These are phyloP conservation scores for Netelia inedita DNA, from an alignment of 2,888 invertebrate genomes.

Conservation along the genomic window DNA sequence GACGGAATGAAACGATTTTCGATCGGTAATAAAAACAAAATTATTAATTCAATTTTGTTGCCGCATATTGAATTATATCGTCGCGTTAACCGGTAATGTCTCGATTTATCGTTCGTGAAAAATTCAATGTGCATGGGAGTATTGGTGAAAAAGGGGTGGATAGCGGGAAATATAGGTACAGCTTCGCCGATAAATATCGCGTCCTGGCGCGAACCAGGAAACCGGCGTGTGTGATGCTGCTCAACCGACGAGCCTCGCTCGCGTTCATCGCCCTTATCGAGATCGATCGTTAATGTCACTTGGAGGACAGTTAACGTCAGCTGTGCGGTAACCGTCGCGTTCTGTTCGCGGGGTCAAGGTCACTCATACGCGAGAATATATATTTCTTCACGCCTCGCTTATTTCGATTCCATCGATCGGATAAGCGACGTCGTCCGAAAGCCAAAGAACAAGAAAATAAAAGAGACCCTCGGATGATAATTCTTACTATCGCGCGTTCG, in stretches of 20 bases:
- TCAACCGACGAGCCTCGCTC: neutral
- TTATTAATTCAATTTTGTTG: neutral
- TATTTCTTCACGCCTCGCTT: conserved; percentile 50
- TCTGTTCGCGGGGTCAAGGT: conserved; percentile 73
- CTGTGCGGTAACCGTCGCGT: conserved; percentile 61
- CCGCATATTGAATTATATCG: neutral
- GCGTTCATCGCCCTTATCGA: conserved; percentile 74
- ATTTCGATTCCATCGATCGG: conserved; percentile 45
- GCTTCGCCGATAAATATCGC: conserved; percentile 22
- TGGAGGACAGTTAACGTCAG: conserved; percentile 73
- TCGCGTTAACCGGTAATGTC: neutral
- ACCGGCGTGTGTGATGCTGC: conserved; percentile 13
- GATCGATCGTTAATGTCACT: conserved; percentile 77
- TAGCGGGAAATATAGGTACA: neutral
- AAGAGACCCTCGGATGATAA: neutral
- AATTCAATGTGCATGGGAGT: neutral
- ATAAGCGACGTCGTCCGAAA: conserved; percentile 32
- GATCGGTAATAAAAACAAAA: neutral
- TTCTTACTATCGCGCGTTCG: too few relatives aligned
- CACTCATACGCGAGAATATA: conserved; percentile 56
- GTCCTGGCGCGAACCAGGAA: conserved; percentile 24
- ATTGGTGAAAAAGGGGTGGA: neutral
- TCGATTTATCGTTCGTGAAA: neutral
- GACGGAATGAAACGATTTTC: neutral
- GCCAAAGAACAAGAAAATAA: conserved; percentile 12